A percentile compares a stretch with the other conserved stretches of the same genome.
These are phyloP conservation scores for Trichonephila clavata DNA, from an alignment of 1,140 invertebrate genomes.

Conservation along the genomic window DNA sequence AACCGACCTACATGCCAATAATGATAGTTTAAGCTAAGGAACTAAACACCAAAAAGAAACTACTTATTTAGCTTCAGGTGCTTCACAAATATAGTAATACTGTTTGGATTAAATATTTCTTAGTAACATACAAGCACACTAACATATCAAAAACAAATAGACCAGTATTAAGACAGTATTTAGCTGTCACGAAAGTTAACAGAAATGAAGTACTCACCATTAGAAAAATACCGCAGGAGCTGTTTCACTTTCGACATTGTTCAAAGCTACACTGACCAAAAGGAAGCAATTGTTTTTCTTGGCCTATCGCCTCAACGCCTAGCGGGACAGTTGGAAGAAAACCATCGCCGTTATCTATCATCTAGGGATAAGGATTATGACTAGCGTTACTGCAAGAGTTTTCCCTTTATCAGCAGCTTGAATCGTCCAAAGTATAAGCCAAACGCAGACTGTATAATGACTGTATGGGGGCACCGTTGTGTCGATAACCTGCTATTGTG, in stretches of 20 bases:
- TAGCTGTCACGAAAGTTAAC: background rate
- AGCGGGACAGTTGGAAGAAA: constrained; percentile 34
- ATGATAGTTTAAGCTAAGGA: background rate
- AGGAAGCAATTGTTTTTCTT: constrained; percentile 18
- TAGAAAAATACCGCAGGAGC: constrained; percentile 48
- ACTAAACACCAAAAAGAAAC: background rate
- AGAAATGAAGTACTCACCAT: constrained; percentile 18
- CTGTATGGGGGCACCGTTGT: constrained; percentile 13
- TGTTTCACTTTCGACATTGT: constrained; percentile 65
- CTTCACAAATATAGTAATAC: background rate
- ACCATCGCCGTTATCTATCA: constrained; percentile 6
- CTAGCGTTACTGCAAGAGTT: constrained; percentile 15
- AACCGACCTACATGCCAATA: background rate
- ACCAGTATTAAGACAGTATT: background rate
- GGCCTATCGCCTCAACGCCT: background rate
- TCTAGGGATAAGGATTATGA: constrained; percentile 52
- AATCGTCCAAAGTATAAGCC: constrained; percentile 46
- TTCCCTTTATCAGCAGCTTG: constrained; percentile 36
- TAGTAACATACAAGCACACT: background rate
- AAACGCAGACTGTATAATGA: constrained; percentile 41
- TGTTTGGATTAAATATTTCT: background rate
- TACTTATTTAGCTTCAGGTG: no score
- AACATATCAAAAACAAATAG: background rate
- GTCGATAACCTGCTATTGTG: constrained; percentile 74
- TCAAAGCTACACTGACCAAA: background rate